Evolutionary conservation across 1,140 invertebrate genomes (phyloP), one percentile per base, ranked within the genome.

Genomic region (Drosophila triauraria): DNA sequence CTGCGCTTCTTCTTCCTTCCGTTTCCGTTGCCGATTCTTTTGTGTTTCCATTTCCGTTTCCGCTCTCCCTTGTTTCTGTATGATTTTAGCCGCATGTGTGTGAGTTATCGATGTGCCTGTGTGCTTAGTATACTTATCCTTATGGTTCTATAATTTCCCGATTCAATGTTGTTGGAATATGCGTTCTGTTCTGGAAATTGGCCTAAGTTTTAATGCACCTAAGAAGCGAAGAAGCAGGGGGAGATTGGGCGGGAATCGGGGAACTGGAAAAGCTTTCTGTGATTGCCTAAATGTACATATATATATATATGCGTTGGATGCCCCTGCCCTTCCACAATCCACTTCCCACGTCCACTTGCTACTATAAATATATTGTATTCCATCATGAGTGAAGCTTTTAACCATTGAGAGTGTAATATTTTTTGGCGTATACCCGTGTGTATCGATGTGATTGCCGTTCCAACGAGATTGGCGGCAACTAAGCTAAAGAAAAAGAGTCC

Each of bases 391-490:
- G 75, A 56, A 78, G 74, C 74, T 76, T 77, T 74, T 71, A 78
- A 59, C 54, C 77, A 79, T 80, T 80, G 43, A 80, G 40, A 74
- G 70, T 74, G 70, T 74, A 74, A 70, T 77, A 78, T 64, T 63
- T 67, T 63, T 80, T 82, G 81, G 71, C 80, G 80, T 83, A 88
- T 88, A 74, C 53, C 63, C 71, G 77, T 83, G 77, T 80, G 63
- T 84, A 82, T 90, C 75, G 65, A 77, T 90, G 86, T 88, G 81
- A 79, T 81, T 85, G 82, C 83, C 82, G 77, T 65, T 70, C 56
- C 57, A 77, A 53, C 74, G 57, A 82, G 72, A 59, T 76, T 65
- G 47, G 61, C 13, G 53, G 13, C 53, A 56, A 20, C 53, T 56
- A 56, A 56, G 17, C 63, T 62, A 59, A 59, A 51, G 23, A 42